Conservation (phyloP, 2,113 vertebrate genomes). For the Hippoglossus stenolepis region DNA sequence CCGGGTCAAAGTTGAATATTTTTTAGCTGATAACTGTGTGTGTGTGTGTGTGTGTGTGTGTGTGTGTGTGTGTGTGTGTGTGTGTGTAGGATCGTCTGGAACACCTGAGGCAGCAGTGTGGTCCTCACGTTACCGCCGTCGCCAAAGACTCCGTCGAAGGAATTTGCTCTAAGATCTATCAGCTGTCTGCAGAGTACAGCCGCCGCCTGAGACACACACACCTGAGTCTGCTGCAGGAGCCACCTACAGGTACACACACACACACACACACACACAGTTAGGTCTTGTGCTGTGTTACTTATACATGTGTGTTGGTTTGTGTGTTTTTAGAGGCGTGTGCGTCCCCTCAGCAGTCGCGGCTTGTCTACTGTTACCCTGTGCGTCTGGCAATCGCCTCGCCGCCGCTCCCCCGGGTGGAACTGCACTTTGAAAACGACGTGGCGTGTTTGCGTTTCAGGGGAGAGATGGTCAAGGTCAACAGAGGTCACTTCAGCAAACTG, state of each 20-base stretch:
- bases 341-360: constrained; percentile 83
- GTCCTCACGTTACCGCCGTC: constrained; percentile 92
- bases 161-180: constrained; percentile 98
- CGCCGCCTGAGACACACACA: constrained; percentile 92
- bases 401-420: constrained; percentile 89
- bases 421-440: constrained; percentile 94
- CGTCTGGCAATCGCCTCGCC: constrained; percentile 88
- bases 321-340: constrained; percentile 71
- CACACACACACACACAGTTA: constrained; percentile 79
- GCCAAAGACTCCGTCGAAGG: constrained; percentile 98
- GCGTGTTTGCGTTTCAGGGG: constrained; percentile 95
- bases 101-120: constrained; percentile 94
- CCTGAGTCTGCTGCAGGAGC: constrained; percentile 87
- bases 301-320: neutral
- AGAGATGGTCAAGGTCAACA: constrained; percentile 97
- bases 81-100: constrained; percentile 92
- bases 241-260: constrained; percentile 48
- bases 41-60: constrained; percentile 26
- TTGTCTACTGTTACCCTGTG: constrained; percentile 94
- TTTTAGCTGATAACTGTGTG: neutral
- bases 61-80: constrained; percentile 21
- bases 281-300: neutral
- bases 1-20: no score
- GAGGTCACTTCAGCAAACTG: constrained; percentile 97
- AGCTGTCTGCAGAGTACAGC: constrained; percentile 95